Evolutionary conservation across 2,113 vertebrate genomes (phyloP).

Genomic region (Hypanus sabinus): DNA sequence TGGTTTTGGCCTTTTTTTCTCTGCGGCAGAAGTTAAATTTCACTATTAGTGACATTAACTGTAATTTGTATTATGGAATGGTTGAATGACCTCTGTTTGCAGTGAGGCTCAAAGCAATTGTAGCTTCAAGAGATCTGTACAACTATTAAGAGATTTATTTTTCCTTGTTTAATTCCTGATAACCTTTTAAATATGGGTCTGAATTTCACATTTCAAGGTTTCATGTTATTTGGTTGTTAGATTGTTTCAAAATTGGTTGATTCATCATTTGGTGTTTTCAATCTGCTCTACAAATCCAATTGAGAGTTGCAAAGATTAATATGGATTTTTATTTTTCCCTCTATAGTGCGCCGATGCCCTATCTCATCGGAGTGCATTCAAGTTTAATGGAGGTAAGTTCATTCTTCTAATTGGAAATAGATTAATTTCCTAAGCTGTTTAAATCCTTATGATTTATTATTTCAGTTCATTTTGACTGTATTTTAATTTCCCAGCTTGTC

Average conservation of each 20-base stretch:
- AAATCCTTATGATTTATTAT: background rate
- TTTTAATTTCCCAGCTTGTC: background rate
- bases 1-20: background rate
- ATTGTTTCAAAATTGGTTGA: background rate
- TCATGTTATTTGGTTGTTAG: background rate
- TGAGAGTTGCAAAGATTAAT: background rate
- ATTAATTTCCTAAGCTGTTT: background rate
- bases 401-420: background rate
- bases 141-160: background rate
- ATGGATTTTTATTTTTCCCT: slow-evolving; percentile 50
- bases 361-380: slow-evolving; percentile 79
- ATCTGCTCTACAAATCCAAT: background rate
- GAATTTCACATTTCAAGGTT: background rate
- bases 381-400: slow-evolving; percentile 76
- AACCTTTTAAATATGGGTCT: background rate
- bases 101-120: background rate
- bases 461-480: background rate
- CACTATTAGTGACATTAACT: background rate
- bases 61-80: background rate
- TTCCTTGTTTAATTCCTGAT: background rate
- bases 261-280: background rate
- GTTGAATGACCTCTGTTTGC: background rate
- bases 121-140: background rate
- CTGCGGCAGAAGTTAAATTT: background rate
- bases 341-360: slow-evolving; percentile 76